phyloP scores from a whole-genome alignment of 2,797 vertebrate species.

The Yasuhikotakia modesta region DNA sequence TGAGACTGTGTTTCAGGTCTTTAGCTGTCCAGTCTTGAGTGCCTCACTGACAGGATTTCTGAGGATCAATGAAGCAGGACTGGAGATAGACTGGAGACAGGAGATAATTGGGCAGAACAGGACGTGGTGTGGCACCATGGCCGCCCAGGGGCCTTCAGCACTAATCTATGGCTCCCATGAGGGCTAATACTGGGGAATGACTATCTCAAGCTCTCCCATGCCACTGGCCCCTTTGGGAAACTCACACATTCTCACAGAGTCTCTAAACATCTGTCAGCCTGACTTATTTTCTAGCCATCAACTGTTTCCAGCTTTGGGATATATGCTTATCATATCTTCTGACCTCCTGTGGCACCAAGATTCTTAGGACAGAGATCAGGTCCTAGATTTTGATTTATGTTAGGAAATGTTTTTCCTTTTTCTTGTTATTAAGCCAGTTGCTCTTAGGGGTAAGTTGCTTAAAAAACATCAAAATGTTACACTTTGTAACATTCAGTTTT shows the following conservation, averaged over 20 bases:
- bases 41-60: slow-evolving; percentile 31
- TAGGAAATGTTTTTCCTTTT: neutral
- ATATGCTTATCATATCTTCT: slow-evolving; percentile 19
- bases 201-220: slow-evolving; percentile 52
- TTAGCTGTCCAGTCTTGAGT: slow-evolving; percentile 16
- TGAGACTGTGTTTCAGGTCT: neutral
- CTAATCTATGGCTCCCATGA: slow-evolving; percentile 58
- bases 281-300: slow-evolving; percentile 13
- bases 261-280: slow-evolving; percentile 14
- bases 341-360: slow-evolving; percentile 7
- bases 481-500: slow-evolving; percentile 46
- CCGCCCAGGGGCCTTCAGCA: slow-evolving; percentile 42
- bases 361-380: slow-evolving; percentile 19
- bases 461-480: slow-evolving; percentile 46
- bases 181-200: slow-evolving; percentile 53
- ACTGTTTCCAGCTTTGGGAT: neutral
- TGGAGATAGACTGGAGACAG: slow-evolving; percentile 54
- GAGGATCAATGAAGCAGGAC: slow-evolving; percentile 43
- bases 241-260: slow-evolving; percentile 26
- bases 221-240: slow-evolving; percentile 40
- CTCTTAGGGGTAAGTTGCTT: slow-evolving; percentile 50
- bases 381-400: neutral
- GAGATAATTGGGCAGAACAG: slow-evolving; percentile 64
- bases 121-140: slow-evolving; percentile 52
- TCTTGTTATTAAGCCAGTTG: slow-evolving; percentile 15